These are phyloP conservation scores for Centropus bengalensis DNA, from an alignment of 2,113 vertebrate genomes.

Conservation along the genomic window DNA sequence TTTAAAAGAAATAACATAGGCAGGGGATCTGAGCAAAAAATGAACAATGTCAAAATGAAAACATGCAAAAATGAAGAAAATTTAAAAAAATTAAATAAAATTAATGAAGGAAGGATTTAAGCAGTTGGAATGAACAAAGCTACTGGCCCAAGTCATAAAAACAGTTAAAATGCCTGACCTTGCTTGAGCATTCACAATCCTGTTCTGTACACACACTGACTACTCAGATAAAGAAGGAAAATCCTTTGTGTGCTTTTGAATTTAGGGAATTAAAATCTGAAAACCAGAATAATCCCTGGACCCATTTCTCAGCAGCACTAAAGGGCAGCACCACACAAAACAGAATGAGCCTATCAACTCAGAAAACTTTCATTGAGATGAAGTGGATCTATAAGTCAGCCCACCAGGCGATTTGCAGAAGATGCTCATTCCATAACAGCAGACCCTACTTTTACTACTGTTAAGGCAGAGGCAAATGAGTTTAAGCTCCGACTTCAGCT, in stretches of 20 bases:
- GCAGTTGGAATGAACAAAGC: not conserved
- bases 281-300: not conserved
- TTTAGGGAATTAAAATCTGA: conserved; percentile 14
- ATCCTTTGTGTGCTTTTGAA: conserved; percentile 14
- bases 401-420: not conserved
- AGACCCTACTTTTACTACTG: not conserved
- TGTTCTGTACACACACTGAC: not conserved
- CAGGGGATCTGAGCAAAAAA: not conserved
- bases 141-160: not conserved
- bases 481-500: not conserved
- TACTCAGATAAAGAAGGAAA: conserved; percentile 4
- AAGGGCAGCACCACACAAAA: not conserved
- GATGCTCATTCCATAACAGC: not conserved
- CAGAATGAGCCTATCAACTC: not conserved
- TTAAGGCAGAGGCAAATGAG: not conserved
- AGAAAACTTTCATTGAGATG: not conserved
- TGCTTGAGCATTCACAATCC: rapidly evolving
- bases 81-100: not conserved
- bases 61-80: not conserved
- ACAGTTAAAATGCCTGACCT: not conserved
- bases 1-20: not conserved
- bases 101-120: not conserved
- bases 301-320: not conserved
- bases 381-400: not conserved
- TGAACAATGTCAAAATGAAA: not conserved